These are phyloP conservation scores for Fratercula arctica DNA, from an alignment of 2,797 vertebrate genomes.

Conservation along the genomic window DNA sequence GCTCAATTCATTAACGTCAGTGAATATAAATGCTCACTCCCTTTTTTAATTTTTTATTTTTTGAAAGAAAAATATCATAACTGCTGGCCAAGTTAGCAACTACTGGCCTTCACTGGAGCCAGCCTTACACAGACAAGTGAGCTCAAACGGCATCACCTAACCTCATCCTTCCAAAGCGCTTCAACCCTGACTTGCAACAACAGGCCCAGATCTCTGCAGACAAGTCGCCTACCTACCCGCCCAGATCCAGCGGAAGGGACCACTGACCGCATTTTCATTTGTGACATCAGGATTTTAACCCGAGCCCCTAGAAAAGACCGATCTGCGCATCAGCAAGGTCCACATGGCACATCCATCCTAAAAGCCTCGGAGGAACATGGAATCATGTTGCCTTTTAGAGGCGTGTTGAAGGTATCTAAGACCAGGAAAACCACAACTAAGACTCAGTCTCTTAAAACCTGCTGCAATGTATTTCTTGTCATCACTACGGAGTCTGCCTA, in stretches of 20 bases:
- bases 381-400: background rate
- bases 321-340: background rate
- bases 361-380: background rate
- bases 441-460: background rate
- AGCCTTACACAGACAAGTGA: background rate
- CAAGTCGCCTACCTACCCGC: background rate
- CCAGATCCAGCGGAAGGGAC: background rate
- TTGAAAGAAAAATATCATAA: background rate
- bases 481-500: background rate
- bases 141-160: background rate
- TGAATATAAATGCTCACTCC: conserved; percentile 10
- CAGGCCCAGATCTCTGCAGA: background rate
- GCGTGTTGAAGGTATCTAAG: background rate
- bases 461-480: background rate
- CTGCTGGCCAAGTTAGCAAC: background rate
- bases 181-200: background rate
- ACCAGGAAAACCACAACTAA: background rate
- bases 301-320: background rate
- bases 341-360: background rate
- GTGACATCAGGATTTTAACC: background rate
- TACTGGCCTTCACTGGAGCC: background rate
- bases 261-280: background rate
- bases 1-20: conserved; percentile 45
- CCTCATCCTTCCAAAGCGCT: background rate
- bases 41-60: background rate